A percentile compares a stretch with the other conserved stretches of the same genome.
Evolutionary conservation across 2,113 vertebrate genomes (phyloP).

Genomic region (Triplophysa dalaica): DNA sequence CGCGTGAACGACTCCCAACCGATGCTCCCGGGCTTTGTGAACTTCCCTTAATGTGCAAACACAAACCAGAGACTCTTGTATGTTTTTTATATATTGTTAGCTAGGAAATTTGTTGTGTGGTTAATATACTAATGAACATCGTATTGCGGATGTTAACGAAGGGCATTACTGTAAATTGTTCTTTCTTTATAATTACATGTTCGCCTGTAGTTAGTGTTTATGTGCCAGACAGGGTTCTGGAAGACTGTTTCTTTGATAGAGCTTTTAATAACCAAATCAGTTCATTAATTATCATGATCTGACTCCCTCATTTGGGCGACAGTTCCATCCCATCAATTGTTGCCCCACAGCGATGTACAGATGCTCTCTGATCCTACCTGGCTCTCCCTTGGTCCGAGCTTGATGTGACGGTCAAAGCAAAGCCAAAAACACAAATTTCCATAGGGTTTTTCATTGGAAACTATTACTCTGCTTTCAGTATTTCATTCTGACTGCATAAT

Average conservation of each 20-base stretch:
- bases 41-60: conserved; percentile 11
- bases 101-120: background rate
- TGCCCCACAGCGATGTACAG: background rate
- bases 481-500: no score
- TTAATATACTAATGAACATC: background rate
- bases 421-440: background rate
- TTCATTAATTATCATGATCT: conserved; percentile 1
- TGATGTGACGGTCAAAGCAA: conserved; percentile 24
- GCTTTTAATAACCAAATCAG: conserved; percentile 10
- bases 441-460: background rate
- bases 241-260: background rate
- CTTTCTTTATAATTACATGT: background rate
- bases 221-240: conserved; percentile 14
- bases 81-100: background rate
- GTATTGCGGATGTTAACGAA: background rate
- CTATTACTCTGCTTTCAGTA: no score
- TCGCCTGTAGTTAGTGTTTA: background rate
- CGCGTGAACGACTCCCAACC: background rate
- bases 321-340: conserved; percentile 13
- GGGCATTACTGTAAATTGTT: background rate
- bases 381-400: background rate
- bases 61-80: background rate
- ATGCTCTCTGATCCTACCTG: conserved; percentile 32
- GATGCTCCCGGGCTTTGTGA: conserved; percentile 22
- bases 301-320: background rate